These are phyloP conservation scores for Pollenia labialis DNA, from an alignment of 2,888 invertebrate genomes.

Conservation along the genomic window DNA sequence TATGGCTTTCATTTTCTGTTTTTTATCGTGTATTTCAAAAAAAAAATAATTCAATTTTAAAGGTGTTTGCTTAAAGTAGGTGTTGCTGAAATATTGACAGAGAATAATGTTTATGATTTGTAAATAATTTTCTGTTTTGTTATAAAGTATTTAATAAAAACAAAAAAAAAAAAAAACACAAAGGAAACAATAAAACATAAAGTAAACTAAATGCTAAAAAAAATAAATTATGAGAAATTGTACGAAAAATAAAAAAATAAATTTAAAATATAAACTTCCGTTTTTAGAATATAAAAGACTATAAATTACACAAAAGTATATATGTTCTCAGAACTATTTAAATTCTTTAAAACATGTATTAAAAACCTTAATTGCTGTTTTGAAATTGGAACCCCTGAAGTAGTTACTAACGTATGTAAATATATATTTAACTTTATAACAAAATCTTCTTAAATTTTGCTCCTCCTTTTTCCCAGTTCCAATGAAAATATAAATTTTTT, in stretches of 20 bases:
- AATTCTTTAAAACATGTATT: too few relatives aligned
- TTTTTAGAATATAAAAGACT: background rate
- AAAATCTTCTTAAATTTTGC: background rate
- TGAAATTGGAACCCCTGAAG: background rate
- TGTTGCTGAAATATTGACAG: conserved; percentile 75
- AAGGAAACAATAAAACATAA: conserved; percentile 2
- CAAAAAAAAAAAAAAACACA: background rate
- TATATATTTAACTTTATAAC: background rate
- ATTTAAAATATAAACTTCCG: background rate
- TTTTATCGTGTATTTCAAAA: conserved; percentile 19
- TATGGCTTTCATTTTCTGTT: conserved; percentile 33
- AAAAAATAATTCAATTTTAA: conserved; percentile 53
- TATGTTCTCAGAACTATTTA: too few relatives aligned
- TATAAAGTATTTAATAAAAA: background rate
- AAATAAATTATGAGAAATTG: background rate
- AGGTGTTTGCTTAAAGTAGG: conserved; percentile 59
- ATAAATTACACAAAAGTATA: background rate
- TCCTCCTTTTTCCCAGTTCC: background rate
- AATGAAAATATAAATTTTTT: conserved; percentile 17
- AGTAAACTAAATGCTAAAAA: background rate
- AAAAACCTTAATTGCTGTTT: too few relatives aligned
- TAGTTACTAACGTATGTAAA: background rate
- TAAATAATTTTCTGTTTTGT: conserved; percentile 14
- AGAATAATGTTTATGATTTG: conserved; percentile 77
- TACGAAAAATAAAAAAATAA: background rate